Base-by-base conservation (phyloP, 2,888 invertebrate species). In the Sinohyriopsis cumingii region DNA sequence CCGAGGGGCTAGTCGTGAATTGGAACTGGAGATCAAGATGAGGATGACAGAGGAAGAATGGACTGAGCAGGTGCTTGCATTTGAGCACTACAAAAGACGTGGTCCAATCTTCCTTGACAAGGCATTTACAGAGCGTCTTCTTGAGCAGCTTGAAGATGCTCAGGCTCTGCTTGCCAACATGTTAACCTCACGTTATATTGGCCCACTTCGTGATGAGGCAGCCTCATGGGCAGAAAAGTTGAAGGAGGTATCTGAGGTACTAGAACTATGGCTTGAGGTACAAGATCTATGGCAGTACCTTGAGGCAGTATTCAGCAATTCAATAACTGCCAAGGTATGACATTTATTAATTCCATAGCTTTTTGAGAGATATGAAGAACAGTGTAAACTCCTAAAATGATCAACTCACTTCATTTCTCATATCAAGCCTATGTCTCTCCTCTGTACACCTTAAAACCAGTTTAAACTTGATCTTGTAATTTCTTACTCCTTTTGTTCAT, bases 111-210 rank as follows among this genome's bases (percentile, higher is more conserved):
- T 86, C 78, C 83, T 90, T 65, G 89, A 90, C 76, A 89, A 89
- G 76, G 84, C 81, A 6, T 87, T 82, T 72, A 89, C 89, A 3
- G 87, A 89, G 74, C 77, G 89, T 24, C 77, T 90, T 55, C 77
- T 90, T 75, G 90, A 90, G 76, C 90, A 89, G 82, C 82, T 90
- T 62, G 90, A 90, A 68, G 89, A 90, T 79, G 89, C 89, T 0
- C 88, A 90, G 80, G 89, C 88, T 24, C 76, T 89, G 63, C 80
- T 89, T 66, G 89, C 89, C n/a, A 87, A 83, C 69, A 89, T 89
- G 89, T 80, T 89, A 64, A 89, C 88, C 7, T 89, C 89, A 19
- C 80, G 84, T 55, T 89, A 89, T 78, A 88, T 90, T 64, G 89
- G 88, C 9, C 90, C 90, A 6, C 80, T 90, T 68, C 67, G 89